Percentiles rank a stretch among this genome's conserved stretches.
Evolutionary conservation across 2,888 invertebrate genomes (phyloP).

Genomic region (Cotesia congregata): DNA sequence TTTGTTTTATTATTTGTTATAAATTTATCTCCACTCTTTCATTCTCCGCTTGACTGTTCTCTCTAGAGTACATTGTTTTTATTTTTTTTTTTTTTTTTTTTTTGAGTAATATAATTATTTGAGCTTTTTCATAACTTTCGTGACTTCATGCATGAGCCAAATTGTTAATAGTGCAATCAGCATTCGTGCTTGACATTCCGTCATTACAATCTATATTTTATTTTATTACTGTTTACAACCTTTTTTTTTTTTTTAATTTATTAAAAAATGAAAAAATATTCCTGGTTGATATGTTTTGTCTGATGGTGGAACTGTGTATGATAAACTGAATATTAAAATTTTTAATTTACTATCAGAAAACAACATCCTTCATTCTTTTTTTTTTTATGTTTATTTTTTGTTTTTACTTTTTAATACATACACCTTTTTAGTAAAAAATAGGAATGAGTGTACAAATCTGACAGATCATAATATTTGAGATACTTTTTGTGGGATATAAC

Average conservation of each 20-base stretch:
- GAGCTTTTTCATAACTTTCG: slow-evolving; percentile 50
- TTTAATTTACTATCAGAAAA: background rate
- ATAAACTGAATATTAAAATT: background rate
- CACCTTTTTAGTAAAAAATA: background rate
- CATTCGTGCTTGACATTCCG: background rate
- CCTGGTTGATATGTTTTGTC: background rate
- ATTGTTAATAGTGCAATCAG: slow-evolving; percentile 50
- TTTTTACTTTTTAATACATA: background rate
- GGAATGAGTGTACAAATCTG: background rate
- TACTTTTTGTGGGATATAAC: background rate
- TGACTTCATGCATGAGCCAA: slow-evolving; percentile 61
- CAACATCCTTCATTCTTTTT: background rate
- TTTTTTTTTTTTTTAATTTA: slow-evolving; percentile 22
- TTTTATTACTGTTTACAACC: slow-evolving; percentile 30
- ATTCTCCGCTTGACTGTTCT: background rate
- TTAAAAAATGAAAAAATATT: slow-evolving; percentile 9
- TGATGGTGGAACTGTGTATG: background rate
- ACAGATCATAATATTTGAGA: background rate
- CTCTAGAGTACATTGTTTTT: background rate
- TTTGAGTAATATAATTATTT: slow-evolving; percentile 36
- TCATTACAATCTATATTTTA: background rate
- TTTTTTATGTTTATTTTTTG: background rate
- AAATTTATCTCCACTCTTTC: background rate
- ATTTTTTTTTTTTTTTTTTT: slow-evolving; percentile 13
- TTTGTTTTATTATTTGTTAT: slow-evolving; percentile 11